These are phyloP conservation scores for Leptinotarsa texana DNA, from an alignment of 1,140 invertebrate species.

Conservation along the genomic window DNA sequence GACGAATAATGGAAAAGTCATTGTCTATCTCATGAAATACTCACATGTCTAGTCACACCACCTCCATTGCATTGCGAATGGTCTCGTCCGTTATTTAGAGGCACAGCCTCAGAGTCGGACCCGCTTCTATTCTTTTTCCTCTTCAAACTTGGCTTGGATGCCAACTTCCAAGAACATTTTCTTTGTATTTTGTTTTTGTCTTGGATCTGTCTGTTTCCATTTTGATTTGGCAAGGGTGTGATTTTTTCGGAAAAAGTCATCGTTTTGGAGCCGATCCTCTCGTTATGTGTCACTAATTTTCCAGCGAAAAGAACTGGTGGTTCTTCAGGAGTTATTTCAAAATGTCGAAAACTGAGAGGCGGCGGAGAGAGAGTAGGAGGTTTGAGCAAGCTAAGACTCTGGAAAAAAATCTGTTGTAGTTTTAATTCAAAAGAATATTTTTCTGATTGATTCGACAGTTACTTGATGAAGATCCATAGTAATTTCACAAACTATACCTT, in stretches of 20 bases:
- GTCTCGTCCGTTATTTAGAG: conserved; percentile 71
- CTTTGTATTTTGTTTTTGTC: conserved; percentile 40
- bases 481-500: too few relatives aligned
- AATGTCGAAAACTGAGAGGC: conserved; percentile 49
- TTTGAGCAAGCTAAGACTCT: conserved; percentile 58
- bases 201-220: conserved; percentile 29
- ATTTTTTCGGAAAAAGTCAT: conserved; percentile 54
- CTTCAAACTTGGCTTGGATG: conserved; percentile 65
- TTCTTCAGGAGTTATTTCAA: conserved; percentile 46
- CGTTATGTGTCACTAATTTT: conserved; percentile 54
- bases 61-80: conserved; percentile 75
- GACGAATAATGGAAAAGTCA: neutral
- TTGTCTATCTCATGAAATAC: neutral
- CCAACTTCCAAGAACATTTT: conserved; percentile 67
- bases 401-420: conserved; percentile 13
- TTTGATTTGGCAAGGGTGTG: conserved; percentile 30
- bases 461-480: too few relatives aligned
- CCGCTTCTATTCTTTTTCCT: conserved; percentile 64
- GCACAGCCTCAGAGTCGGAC: conserved; percentile 62
- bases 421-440: too few relatives aligned
- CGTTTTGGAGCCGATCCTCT: conserved; percentile 52
- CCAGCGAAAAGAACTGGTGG: conserved; percentile 32
- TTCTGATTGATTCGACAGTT: too few relatives aligned
- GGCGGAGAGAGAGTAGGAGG: conserved; percentile 59
- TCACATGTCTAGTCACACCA: conserved; percentile 54